Conservation (phyloP, 2,888 invertebrate species). For the Siphlonurus alternatus region DNA sequence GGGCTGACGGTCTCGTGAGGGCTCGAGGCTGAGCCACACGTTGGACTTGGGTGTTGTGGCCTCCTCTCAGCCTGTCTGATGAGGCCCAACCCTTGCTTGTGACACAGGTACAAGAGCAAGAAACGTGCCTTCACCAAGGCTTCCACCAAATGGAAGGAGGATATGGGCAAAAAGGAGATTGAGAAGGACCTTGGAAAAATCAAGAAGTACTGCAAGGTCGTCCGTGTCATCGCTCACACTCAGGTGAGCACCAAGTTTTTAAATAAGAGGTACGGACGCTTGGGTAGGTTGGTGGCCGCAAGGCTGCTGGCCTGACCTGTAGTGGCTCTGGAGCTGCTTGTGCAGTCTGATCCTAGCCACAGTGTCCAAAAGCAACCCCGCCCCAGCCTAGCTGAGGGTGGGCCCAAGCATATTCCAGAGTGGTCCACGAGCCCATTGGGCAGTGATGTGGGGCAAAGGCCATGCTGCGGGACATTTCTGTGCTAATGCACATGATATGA, state of each 20-base stretch:
- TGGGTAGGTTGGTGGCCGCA: background rate
- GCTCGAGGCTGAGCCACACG: background rate
- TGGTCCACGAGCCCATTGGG: slow-evolving; percentile 12
- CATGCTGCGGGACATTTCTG: slow-evolving; percentile 13
- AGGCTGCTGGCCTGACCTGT: background rate
- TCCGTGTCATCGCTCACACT: slow-evolving; percentile 93
- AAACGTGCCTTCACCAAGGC: slow-evolving; percentile 99
- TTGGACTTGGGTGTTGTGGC: slow-evolving; percentile 1
- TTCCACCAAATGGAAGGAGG: slow-evolving; percentile 97
- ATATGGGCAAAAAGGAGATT: slow-evolving; percentile 89
- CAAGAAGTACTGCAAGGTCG: slow-evolving; percentile 93
- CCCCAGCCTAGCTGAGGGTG: slow-evolving; percentile 6
- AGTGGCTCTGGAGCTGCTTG: slow-evolving; percentile 14
- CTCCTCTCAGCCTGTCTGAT: slow-evolving; percentile 6
- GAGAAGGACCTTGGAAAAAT: slow-evolving; percentile 95
- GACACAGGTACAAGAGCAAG: slow-evolving; percentile 91
- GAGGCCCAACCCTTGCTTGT: slow-evolving; percentile 3
- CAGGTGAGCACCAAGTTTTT: slow-evolving; percentile 44
- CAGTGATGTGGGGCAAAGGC: slow-evolving; percentile 13
- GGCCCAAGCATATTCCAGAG: slow-evolving; percentile 15
- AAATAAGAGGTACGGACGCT: no score
- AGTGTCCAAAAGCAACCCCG: slow-evolving; percentile 13
- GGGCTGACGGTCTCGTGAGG: background rate
- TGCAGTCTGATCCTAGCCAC: slow-evolving; percentile 14
- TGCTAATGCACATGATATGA: background rate